phyloP scores from a whole-genome alignment of 2,113 vertebrate species.

The Apus apus region DNA sequence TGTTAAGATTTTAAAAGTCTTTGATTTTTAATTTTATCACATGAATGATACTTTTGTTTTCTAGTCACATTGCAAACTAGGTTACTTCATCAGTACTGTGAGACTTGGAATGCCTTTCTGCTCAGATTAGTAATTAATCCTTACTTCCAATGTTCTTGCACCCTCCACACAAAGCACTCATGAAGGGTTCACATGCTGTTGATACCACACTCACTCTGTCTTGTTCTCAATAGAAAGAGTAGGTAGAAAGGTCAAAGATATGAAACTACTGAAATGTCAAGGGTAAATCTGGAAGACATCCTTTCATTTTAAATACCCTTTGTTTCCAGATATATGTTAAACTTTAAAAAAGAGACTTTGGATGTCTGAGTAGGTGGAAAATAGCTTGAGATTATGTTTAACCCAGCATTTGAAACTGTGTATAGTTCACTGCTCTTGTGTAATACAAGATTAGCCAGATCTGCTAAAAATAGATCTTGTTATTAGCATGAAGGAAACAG shows the following conservation, averaged over 20 bases:
- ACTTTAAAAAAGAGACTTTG: neutral
- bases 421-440: neutral
- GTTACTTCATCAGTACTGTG: neutral
- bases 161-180: neutral
- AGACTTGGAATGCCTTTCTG: neutral
- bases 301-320: conserved; percentile 44
- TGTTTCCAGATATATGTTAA: conserved; percentile 27
- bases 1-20: neutral
- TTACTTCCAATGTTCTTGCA: neutral
- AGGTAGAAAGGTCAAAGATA: conserved; percentile 53
- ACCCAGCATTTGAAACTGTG: neutral
- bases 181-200: neutral
- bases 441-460: neutral
- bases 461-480: neutral
- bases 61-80: neutral
- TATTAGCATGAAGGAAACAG: neutral
- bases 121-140: neutral
- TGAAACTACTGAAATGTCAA: conserved; percentile 57
- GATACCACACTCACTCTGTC: neutral
- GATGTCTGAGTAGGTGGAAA: neutral
- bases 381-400: neutral
- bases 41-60: neutral
- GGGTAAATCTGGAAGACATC: conserved; percentile 6
- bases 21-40: neutral
- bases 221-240: neutral